Evolutionary conservation across 2,797 vertebrate species (phyloP).

Genomic region (Malurus splendens): DNA sequence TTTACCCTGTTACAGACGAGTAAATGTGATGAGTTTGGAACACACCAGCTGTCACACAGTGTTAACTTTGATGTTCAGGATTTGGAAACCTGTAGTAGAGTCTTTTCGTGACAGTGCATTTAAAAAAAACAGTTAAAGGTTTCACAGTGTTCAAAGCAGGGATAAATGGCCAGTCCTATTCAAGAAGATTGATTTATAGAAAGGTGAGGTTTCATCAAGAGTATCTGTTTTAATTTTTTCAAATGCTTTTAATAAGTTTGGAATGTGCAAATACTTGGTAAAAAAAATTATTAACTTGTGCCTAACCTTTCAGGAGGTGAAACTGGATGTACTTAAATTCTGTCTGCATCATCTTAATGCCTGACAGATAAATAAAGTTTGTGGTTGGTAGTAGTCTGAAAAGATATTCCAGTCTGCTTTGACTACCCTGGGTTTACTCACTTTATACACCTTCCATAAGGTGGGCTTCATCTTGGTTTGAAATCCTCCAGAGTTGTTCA

Average conservation of each 20-base stretch:
- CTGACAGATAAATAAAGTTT: neutral
- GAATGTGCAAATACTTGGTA: neutral
- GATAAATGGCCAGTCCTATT: neutral
- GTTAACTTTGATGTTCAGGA: slow-evolving; percentile 64
- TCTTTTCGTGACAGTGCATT: slow-evolving; percentile 5
- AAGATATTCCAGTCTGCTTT: neutral
- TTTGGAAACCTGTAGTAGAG: slow-evolving; percentile 38
- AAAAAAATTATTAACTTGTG: neutral
- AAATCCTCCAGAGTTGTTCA: neutral
- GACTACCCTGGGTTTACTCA: neutral
- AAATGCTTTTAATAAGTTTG: neutral
- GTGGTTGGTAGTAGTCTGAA: neutral
- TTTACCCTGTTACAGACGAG: slow-evolving; percentile 74
- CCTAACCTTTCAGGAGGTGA: neutral
- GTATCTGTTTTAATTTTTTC: neutral
- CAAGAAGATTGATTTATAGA: neutral
- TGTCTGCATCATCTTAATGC: neutral
- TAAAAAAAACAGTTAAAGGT: slow-evolving; percentile 2
- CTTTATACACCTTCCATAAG: neutral
- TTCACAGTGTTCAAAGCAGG: neutral
- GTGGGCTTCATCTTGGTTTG: neutral
- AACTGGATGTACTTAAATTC: neutral
- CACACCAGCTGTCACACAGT: slow-evolving; percentile 68
- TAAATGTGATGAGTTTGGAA: slow-evolving; percentile 67
- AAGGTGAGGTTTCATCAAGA: neutral